Conservation (phyloP, 2,113 vertebrate species). For the Diglossa brunneiventris region DNA sequence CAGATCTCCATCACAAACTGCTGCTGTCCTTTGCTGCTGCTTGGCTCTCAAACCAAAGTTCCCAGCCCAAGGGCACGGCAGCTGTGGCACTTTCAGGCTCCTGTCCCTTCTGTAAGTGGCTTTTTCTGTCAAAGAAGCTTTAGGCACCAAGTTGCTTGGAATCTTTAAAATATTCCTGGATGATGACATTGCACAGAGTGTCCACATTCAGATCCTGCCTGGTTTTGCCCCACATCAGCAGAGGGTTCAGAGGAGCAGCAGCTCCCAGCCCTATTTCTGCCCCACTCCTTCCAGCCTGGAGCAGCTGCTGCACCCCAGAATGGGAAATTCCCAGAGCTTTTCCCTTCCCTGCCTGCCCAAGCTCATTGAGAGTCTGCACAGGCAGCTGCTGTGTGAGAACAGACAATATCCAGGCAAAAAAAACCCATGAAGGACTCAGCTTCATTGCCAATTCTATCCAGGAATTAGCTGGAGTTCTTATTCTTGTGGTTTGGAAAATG, state of each 20-base stretch:
- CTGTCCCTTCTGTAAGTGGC: neutral
- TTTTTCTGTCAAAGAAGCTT: neutral
- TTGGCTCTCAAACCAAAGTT: neutral
- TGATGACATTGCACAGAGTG: neutral
- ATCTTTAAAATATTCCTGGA: too few relatives aligned
- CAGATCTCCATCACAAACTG: neutral
- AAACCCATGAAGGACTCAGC: neutral
- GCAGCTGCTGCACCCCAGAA: neutral
- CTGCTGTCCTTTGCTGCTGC: neutral
- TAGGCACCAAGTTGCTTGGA: neutral
- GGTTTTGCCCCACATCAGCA: accelerated
- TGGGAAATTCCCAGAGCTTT: neutral
- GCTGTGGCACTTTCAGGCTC: neutral
- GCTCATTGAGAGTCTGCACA: neutral
- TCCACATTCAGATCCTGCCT: neutral
- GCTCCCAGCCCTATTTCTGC: neutral
- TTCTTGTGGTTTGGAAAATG: neutral
- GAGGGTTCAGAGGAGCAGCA: neutral
- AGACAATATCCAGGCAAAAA: neutral
- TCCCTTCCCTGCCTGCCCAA: neutral
- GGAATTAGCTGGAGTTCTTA: neutral
- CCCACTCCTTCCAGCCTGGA: neutral
- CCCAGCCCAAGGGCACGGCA: neutral
- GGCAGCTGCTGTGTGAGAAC: neutral
- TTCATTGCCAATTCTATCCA: neutral